Evolutionary conservation across 2,113 vertebrate species (phyloP), one percentile per base, ranked within the genome.

Genomic region (Copsychus sechellarum): DNA sequence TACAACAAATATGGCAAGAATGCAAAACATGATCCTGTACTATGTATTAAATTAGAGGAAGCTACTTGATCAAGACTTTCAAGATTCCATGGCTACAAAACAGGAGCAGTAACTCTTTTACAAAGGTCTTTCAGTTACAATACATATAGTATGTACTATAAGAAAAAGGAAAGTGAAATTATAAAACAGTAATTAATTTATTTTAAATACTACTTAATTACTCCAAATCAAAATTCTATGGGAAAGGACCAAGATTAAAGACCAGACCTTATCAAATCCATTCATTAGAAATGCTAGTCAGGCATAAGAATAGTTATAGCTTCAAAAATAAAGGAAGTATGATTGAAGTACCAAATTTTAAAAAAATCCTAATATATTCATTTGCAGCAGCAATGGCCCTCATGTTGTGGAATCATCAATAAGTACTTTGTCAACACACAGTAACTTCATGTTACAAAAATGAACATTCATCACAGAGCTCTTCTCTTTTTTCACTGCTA

Each of bases 131-230:
- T 38, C 18, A 45, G 23, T 25, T 64, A 48, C 11, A 58, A 12
- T 14, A 38, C 4, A 5, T 7, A 14, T 1, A 47, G 4, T 6
- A 26, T 22, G 17, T 17, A 53, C 8, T 17, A 14, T 3, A 33
- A 12, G 6, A 22, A 70, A 51, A 8, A 26, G 28, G 0, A 29
- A 36, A 7, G 1, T 3, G 53, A 43, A 93, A 21, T 13, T 74
- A 10, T 11, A 79, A 29, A 3, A 18, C 11, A 76, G 15, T 28
- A 57, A 56, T 36, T 23, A 74, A 80, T 58, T 81, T 91, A 4
- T 70, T 51, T 57, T 10, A 91, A 94, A 92, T 60, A 6, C 15
- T 56, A 16, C 47, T 36, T 38, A 79, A 85, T 29, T 83, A 6
- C 8, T 64, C 12, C 12, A 86, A 92, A 84, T 78, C 24, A 51